Percentiles rank a stretch among this genome's conserved stretches.
Evolutionary conservation across 2,888 invertebrate species (phyloP).

Genomic region (Argynnis bischoffii): DNA sequence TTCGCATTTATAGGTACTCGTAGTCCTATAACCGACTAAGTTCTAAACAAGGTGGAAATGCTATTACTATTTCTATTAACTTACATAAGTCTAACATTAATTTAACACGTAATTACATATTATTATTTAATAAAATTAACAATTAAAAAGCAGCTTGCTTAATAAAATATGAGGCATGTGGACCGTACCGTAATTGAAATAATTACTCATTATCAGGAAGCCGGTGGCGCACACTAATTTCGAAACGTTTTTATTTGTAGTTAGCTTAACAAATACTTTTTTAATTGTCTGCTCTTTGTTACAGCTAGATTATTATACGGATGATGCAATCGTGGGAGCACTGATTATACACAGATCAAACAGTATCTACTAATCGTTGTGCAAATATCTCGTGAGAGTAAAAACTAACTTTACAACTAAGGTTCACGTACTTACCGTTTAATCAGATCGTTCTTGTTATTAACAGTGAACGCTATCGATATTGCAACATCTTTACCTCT

Average conservation of each 20-base stretch:
- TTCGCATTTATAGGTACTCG: neutral
- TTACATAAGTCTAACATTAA: conserved; percentile 38
- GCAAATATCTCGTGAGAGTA: conserved; percentile 50
- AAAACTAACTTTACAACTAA: conserved; percentile 50
- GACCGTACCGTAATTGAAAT: conserved; percentile 75
- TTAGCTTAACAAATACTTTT: conserved; percentile 76
- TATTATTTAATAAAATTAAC: conserved; percentile 33
- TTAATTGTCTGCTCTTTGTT: conserved; percentile 77
- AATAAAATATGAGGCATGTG: conserved; percentile 48
- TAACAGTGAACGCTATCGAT: conserved; percentile 39
- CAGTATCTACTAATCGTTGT: conserved; percentile 65
- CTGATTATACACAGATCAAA: conserved; percentile 46
- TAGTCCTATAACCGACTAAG: neutral
- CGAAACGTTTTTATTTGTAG: conserved; percentile 68
- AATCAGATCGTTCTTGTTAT: conserved; percentile 59
- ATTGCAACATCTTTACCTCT: conserved; percentile 32
- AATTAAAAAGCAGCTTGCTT: conserved; percentile 28
- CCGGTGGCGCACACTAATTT: conserved; percentile 69
- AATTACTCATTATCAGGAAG: conserved; percentile 80
- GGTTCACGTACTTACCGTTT: conserved; percentile 58
- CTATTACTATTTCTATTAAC: neutral
- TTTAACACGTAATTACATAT: conserved; percentile 31
- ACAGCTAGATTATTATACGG: conserved; percentile 60
- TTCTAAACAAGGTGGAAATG: conserved; percentile 5
- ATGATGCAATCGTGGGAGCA: conserved; percentile 62